phyloP scores from a whole-genome alignment of 2,888 invertebrate species.

The Cheilosia impressa region DNA sequence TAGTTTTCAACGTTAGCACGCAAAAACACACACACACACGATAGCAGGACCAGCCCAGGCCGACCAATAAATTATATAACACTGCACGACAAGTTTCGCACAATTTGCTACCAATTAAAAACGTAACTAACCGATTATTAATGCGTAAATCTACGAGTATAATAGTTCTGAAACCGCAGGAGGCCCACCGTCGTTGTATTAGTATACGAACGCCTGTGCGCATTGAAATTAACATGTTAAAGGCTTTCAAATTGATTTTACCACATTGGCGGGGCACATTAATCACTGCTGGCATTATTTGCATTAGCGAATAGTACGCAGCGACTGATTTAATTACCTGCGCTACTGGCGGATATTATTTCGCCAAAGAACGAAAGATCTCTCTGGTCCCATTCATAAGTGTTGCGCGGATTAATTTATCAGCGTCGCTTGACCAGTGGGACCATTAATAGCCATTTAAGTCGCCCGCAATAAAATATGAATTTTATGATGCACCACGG shows the following conservation, averaged over 20 bases:
- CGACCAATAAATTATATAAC: slow-evolving; percentile 33
- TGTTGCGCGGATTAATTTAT: slow-evolving; percentile 52
- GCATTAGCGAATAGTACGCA: slow-evolving; percentile 2
- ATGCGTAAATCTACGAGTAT: slow-evolving; percentile 43
- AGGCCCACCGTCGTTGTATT: slow-evolving; percentile 21
- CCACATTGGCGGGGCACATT: background rate
- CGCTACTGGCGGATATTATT: background rate
- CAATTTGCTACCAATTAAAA: slow-evolving; percentile 38
- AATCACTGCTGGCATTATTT: slow-evolving; percentile 9
- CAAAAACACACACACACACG: background rate
- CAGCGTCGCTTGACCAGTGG: slow-evolving; percentile 22
- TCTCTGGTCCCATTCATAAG: slow-evolving; percentile 10
- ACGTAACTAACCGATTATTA: slow-evolving; percentile 39
- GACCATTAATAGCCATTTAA: slow-evolving; percentile 52
- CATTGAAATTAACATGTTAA: slow-evolving; percentile 57
- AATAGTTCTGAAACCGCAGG: slow-evolving; percentile 30
- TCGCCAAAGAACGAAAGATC: background rate
- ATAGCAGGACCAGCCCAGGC: background rate
- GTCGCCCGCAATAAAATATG: slow-evolving; percentile 45
- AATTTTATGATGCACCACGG: slow-evolving; percentile 45
- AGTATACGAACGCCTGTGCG: background rate
- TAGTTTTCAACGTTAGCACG: background rate
- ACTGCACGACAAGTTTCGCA: slow-evolving; percentile 34
- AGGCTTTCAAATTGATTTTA: slow-evolving; percentile 29
- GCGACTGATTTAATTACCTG: slow-evolving; percentile 22